A percentile compares a stretch with the other conserved stretches of the same genome.
Evolutionary conservation across 2,888 invertebrate genomes (phyloP).

Genomic region (Automeris io): DNA sequence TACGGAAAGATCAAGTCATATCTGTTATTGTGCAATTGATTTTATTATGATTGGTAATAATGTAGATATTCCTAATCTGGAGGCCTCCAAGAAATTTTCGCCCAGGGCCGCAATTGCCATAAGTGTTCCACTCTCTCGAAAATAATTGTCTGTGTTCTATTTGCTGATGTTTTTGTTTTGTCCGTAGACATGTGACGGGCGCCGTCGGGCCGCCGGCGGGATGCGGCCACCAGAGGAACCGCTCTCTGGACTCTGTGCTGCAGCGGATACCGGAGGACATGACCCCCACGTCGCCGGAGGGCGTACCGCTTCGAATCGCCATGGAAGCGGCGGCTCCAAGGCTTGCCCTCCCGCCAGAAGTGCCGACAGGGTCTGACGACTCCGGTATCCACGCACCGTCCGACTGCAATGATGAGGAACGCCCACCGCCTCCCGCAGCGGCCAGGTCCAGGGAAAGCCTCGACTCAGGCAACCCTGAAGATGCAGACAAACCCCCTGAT

Average conservation of each 20-base stretch:
- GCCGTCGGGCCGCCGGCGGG: slow-evolving; percentile 65
- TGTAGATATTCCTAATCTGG: no score
- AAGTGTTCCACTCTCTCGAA: no score
- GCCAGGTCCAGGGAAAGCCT: slow-evolving; percentile 84
- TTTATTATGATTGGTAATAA: no score
- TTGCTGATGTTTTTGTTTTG: slow-evolving; percentile 30
- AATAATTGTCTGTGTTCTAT: no score
- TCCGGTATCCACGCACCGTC: slow-evolving; percentile 80
- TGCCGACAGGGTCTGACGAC: slow-evolving; percentile 84
- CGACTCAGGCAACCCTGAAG: slow-evolving; percentile 82
- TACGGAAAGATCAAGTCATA: no score
- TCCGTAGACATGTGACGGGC: slow-evolving; percentile 67
- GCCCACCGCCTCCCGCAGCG: slow-evolving; percentile 66
- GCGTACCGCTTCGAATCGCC: slow-evolving; percentile 56
- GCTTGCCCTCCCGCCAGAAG: slow-evolving; percentile 71
- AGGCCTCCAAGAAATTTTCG: no score
- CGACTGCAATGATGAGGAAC: slow-evolving; percentile 66
- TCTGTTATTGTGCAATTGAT: no score
- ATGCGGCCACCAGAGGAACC: slow-evolving; percentile 89
- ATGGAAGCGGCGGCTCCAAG: slow-evolving; percentile 70
- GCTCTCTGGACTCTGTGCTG: slow-evolving; percentile 92
- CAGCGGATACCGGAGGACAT: slow-evolving; percentile 91
- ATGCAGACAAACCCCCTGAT: slow-evolving; percentile 71
- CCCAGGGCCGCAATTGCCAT: no score
- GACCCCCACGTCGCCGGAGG: slow-evolving; percentile 76